These are phyloP conservation scores for Brachionus paranguensis DNA, from an alignment of 1,140 invertebrate genomes.

Conservation along the genomic window DNA sequence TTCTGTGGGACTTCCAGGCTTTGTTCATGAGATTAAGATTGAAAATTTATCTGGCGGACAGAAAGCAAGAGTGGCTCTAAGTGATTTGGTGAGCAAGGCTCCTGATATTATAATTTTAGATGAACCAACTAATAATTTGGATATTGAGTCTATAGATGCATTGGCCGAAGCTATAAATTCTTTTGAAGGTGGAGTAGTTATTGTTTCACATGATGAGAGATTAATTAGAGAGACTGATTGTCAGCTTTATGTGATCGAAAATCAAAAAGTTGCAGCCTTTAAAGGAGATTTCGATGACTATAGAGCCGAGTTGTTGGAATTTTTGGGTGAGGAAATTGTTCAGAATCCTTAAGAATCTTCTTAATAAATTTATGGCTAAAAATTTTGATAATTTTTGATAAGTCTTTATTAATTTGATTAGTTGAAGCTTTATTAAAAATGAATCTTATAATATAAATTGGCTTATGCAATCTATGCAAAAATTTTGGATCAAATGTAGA, in stretches of 20 bases:
- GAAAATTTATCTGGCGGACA: constrained; percentile 95
- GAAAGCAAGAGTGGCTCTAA: constrained; percentile 88
- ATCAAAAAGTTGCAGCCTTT: constrained; percentile 87
- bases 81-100: constrained; percentile 81
- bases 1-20: constrained; percentile 84
- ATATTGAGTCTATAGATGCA: constrained; percentile 98
- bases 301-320: constrained; percentile 84
- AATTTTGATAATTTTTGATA: too few species aligned
- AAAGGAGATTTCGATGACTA: constrained; percentile 99
- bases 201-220: constrained; percentile 97
- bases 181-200: constrained; percentile 92
- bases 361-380: too few species aligned
- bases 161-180: constrained; percentile 90
- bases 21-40: constrained; percentile 94
- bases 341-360: constrained; percentile 8
- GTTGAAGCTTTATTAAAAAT: background rate
- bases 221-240: constrained; percentile 94
- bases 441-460: too few species aligned
- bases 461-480: too few species aligned
- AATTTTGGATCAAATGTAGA: too few species aligned
- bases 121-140: constrained; percentile 96
- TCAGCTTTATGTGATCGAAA: constrained; percentile 89
- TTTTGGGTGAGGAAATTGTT: constrained; percentile 69
- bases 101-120: constrained; percentile 93
- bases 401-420: too few species aligned